Evolutionary conservation across 1,140 invertebrate species (phyloP).

Genomic region (Calliphora vicina): DNA sequence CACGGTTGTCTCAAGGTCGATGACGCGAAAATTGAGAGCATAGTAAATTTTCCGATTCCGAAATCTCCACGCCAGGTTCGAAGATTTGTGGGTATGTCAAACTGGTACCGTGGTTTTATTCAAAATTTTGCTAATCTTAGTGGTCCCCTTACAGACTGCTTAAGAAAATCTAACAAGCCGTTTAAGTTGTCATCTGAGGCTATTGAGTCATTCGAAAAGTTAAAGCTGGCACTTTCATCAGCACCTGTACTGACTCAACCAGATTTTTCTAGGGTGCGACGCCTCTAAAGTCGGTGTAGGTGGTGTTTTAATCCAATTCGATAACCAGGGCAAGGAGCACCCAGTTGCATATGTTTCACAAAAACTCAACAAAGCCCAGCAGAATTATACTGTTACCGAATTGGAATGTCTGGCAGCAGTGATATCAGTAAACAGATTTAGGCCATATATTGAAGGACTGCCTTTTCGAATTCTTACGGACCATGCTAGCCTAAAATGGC

Average conservation of each 20-base stretch:
- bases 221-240: constrained; percentile 49
- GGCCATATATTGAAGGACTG: constrained; percentile 13
- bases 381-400: constrained; percentile 37
- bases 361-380: constrained; percentile 42
- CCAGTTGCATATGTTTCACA: constrained; percentile 58
- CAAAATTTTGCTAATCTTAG: constrained; percentile 49
- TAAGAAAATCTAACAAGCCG: neutral
- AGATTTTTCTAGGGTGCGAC: constrained; percentile 56
- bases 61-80: constrained; percentile 54
- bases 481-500: constrained; percentile 38
- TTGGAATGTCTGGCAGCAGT: constrained; percentile 36
- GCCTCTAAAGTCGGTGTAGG: constrained; percentile 54
- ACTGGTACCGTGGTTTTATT: constrained; percentile 60
- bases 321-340: constrained; percentile 42
- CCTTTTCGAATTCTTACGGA: constrained; percentile 31
- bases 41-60: constrained; percentile 28
- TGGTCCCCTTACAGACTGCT: constrained; percentile 19
- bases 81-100: constrained; percentile 63
- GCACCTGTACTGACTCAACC: constrained; percentile 54
- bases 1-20: constrained; percentile 55
- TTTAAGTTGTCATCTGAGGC: constrained; percentile 47
- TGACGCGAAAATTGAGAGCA: constrained; percentile 40
- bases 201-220: constrained; percentile 48
- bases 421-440: constrained; percentile 26
- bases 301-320: constrained; percentile 54